Evolutionary conservation across 2,888 invertebrate genomes (phyloP), one percentile per base, ranked within the genome.

Genomic region (Linnaemya tessellans): DNA sequence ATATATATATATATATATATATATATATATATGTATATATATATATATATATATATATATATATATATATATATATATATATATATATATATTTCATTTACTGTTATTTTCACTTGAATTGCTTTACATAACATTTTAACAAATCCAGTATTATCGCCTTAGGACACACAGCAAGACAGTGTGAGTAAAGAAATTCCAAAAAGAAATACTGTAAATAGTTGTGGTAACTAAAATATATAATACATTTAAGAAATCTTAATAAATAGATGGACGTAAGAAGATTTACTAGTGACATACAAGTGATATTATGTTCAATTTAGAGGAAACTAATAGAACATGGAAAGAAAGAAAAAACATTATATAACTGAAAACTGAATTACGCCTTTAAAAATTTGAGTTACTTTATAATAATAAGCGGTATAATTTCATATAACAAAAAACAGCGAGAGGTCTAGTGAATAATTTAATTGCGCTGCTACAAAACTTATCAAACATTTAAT

Each of bases 221-320:
- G 18, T 41, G 54, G 58, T 38, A 78, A 68, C n/a, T 60, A 60
- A 49, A 20, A 68, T 46, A n/a, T 13, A 38, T 35, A 56, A 49
- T 54, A 64, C 71, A 38, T 46, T 49, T 25, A 49, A 25, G 22
- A 67, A 71, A 73, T 80, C 22, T 79, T 4, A 22, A 22, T 22
- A 25, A 65, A 58, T 13, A 46, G 64, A 80, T 80, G 80, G 80
- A 80, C 84, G 65, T 84, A 84, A 84, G 84, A 64, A 80, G 84
- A 84, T 84, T 84, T 71, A 11, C 49, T 20, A 46, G 56, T 80
- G 80, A 68, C 80, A 49, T 49, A 11, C 49, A 65, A 38, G 25
- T 56, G 15, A 49, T 58, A n/a, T n/a, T n/a, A 8, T 65, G 65
- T 56, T 30, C 56, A 67, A 46, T 64, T 64, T 38, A 56, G 25